phyloP scores from a whole-genome alignment of 2,113 vertebrate species.

The Tylochromis polylepis region DNA sequence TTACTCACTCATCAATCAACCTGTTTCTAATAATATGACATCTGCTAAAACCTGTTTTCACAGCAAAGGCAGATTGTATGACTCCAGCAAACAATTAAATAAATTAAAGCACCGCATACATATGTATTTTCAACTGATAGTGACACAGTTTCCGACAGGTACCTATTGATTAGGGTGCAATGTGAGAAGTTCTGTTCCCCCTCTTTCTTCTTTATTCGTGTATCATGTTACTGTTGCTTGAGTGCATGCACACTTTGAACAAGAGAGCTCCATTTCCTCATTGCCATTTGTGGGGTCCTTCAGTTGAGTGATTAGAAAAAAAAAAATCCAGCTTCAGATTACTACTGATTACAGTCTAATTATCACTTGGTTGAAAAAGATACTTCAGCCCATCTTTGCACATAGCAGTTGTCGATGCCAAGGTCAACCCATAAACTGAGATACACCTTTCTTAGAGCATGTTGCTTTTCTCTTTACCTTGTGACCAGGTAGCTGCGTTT shows the following conservation, averaged over 20 bases:
- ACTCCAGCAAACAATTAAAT: background rate
- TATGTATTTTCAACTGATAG: background rate
- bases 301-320: background rate
- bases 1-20: background rate
- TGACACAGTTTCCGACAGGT: background rate
- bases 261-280: background rate
- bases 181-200: background rate
- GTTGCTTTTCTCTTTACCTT: background rate
- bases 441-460: background rate
- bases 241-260: background rate
- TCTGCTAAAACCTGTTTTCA: background rate
- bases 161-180: background rate
- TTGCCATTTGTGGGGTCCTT: background rate
- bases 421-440: background rate
- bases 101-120: background rate
- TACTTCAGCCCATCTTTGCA: background rate
- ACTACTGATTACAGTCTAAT: conserved; percentile 4
- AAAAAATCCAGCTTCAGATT: background rate
- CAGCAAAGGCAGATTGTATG: background rate
- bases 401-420: background rate
- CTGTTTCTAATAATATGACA: background rate
- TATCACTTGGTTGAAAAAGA: background rate
- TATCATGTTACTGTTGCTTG: background rate
- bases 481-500: background rate
- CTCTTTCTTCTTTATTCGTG: background rate